A percentile compares a stretch with the other conserved stretches of the same genome.
Conservation (phyloP, 2,888 invertebrate species). For the Eupithecia exiguata region DNA sequence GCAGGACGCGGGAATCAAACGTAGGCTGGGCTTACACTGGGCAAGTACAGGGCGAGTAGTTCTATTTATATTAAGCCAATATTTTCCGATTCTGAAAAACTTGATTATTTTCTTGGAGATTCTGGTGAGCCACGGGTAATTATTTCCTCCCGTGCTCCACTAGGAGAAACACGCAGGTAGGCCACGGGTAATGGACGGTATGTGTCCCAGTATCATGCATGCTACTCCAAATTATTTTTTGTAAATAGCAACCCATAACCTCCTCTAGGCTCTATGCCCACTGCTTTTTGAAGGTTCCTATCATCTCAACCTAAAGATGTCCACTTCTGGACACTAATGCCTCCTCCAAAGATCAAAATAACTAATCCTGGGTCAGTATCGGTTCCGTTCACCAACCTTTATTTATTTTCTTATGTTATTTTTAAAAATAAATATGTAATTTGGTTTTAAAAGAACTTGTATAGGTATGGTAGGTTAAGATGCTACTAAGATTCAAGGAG, state of each 20-base stretch:
- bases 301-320: background rate
- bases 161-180: background rate
- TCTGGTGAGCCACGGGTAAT: background rate
- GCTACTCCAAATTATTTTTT: background rate
- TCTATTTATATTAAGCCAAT: background rate
- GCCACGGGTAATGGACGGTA: background rate
- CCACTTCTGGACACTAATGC: background rate
- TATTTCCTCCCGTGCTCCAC: background rate
- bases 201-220: background rate
- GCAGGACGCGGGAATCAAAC: conserved; percentile 16
- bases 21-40: background rate
- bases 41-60: background rate
- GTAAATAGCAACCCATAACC: background rate
- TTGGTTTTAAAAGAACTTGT: too few relatives aligned
- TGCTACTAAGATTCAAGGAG: too few relatives aligned
- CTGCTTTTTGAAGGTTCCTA: background rate
- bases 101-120: background rate
- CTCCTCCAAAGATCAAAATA: background rate
- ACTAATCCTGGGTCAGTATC: background rate
- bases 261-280: background rate
- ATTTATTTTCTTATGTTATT: background rate
- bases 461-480: too few relatives aligned
- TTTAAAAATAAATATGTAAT: background rate
- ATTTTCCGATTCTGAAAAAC: background rate
- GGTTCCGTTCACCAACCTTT: background rate